Percentiles rank a stretch among this genome's conserved stretches.
phyloP scores from a whole-genome alignment of 1,140 invertebrate genomes.

The Drosophila triauraria region DNA sequence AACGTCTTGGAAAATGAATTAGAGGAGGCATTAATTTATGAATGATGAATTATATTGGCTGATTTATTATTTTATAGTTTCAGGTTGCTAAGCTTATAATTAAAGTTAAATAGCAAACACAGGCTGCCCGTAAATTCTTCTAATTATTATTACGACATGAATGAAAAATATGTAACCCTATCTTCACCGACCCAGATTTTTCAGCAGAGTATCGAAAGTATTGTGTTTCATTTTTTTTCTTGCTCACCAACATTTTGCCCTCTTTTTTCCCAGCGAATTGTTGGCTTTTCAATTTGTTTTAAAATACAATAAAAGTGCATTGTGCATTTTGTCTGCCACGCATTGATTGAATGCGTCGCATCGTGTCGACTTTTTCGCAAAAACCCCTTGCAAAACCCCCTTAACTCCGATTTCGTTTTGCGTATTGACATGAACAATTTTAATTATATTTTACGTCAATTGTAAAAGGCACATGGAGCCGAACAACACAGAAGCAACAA shows the following conservation, averaged over 20 bases:
- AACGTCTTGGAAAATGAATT: slow-evolving; percentile 9
- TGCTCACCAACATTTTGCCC: slow-evolving; percentile 15
- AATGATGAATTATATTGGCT: not conserved
- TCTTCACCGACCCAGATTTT: not conserved
- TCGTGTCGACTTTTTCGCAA: slow-evolving; percentile 19
- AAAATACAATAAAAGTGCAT: slow-evolving; percentile 82
- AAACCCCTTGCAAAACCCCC: slow-evolving; percentile 2
- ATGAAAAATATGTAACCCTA: not conserved
- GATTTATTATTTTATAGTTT: not conserved
- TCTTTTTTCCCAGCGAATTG: slow-evolving; percentile 42
- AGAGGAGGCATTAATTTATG: not conserved
- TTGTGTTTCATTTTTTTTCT: slow-evolving; percentile 18
- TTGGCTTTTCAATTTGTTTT: slow-evolving; percentile 81
- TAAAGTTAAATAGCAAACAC: too few species aligned
- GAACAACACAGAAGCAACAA: slow-evolving; percentile 55
- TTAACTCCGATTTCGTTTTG: slow-evolving; percentile 36
- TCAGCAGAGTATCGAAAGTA: slow-evolving; percentile 32
- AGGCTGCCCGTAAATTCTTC: too few species aligned
- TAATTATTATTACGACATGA: not conserved
- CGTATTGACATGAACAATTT: slow-evolving; percentile 73
- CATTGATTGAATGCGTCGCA: slow-evolving; percentile 80
- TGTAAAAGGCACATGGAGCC: slow-evolving; percentile 65
- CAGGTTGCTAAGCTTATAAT: too few species aligned
- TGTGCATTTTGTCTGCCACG: slow-evolving; percentile 77
- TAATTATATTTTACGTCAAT: slow-evolving; percentile 83